Conservation (phyloP, 2,888 invertebrate species). For the Drosophila demipolita region DNA sequence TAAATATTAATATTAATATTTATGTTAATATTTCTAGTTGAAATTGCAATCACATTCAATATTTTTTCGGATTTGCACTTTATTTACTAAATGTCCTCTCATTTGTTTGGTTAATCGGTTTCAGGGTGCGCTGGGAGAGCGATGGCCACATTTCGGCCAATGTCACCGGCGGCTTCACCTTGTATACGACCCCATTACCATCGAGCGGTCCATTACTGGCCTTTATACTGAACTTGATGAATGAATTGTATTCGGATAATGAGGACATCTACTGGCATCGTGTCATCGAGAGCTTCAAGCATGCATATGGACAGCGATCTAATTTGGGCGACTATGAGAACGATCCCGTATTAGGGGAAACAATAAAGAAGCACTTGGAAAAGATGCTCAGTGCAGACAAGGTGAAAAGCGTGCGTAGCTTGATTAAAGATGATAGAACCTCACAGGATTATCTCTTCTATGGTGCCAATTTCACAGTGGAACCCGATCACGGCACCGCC, state of each 20-base stretch:
- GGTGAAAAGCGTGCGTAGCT: conserved; percentile 86
- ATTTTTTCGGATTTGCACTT: background rate
- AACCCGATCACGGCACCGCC: conserved; percentile 94
- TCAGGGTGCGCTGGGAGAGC: conserved; percentile 87
- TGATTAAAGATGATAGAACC: conserved; percentile 87
- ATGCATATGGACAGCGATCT: conserved; percentile 94
- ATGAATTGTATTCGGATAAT: conserved; percentile 84
- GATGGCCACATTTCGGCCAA: conserved; percentile 86
- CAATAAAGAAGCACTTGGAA: conserved; percentile 83
- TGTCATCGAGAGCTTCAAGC: conserved; percentile 95
- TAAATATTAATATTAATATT: background rate
- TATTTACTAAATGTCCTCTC: background rate
- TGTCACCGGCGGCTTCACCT: conserved; percentile 87
- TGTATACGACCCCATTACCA: conserved; percentile 93
- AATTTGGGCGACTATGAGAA: conserved; percentile 90
- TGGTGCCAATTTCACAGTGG: conserved; percentile 88
- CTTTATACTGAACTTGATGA: conserved; percentile 93
- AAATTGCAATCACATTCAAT: background rate
- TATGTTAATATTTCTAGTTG: background rate
- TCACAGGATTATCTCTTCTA: conserved; percentile 89
- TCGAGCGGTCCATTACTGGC: conserved; percentile 93
- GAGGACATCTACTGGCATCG: conserved; percentile 88
- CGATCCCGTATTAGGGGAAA: conserved; percentile 64
- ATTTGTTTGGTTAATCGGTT: background rate
- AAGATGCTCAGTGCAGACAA: conserved; percentile 89